Evolutionary conservation across 2,888 invertebrate species (phyloP), one percentile per base, ranked within the genome.

Genomic region (Molanna angustata): DNA sequence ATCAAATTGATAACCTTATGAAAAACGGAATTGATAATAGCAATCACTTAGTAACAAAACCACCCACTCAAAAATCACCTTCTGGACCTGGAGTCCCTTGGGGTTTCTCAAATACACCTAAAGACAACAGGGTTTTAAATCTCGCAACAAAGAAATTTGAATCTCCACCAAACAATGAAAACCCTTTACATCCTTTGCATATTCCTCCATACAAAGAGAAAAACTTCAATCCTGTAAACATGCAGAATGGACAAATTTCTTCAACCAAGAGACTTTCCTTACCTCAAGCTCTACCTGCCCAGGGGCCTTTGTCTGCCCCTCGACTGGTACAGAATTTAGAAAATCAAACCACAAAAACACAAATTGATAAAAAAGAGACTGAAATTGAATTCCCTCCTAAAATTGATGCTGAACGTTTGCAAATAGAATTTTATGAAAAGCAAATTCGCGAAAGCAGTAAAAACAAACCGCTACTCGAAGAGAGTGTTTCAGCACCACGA

Each of bases 81-180:
- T 56, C 59, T 11, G 55, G 61, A 21, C 66, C 71, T 4, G 60
- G 62, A 21, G 63, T 65, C n/a, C 80, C 69, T 14, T 83, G 83
- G 83, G 66, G 71, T 21, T 64, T 69, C 1, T 65, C 69, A 1
- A 72, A 72, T 14, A 66, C 70, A 2, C 64, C 67, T 33, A 66
- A 66, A 61, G 75, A 78, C 37, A 74, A 74, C 42, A 73, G 79
- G 57, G 76, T 78, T 4, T 66, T 79, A 14, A 78, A 73, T 61
- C 67, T 78, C 20, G 77, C 79, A 16, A 75, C 79, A 0, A 70
- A 75, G 17, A 82, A 78, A 66, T 83, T 82, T 61, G 83, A 83
- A 61, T 22, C 49, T 7, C 47, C 44, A 17, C 43, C 42, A 11
- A 31, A 35, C 1, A 37, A 31, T 46, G 39, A 37, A 37, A 9